Conservation (phyloP, 2,888 invertebrate genomes). For the Melinaea marsaeus region DNA sequence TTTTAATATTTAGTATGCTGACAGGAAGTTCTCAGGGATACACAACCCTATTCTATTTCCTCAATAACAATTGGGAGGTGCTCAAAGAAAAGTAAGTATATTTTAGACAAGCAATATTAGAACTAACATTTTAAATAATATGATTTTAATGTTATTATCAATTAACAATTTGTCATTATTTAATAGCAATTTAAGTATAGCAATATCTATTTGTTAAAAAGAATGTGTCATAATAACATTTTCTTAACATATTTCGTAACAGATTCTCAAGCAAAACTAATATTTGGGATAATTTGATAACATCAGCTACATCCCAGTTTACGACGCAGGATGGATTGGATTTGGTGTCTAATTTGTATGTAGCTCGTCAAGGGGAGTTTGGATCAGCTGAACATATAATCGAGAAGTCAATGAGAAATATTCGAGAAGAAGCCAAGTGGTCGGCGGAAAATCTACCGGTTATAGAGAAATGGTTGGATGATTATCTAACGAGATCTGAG, state of each 20-base stretch:
- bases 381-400: slow-evolving; percentile 85
- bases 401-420: slow-evolving; percentile 83
- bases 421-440: slow-evolving; percentile 87
- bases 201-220: too few relatives aligned
- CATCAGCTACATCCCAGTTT: slow-evolving; percentile 85
- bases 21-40: slow-evolving; percentile 84
- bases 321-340: slow-evolving; percentile 85
- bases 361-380: slow-evolving; percentile 81
- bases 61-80: slow-evolving; percentile 83
- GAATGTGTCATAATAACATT: neutral
- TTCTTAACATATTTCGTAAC: slow-evolving; percentile 28
- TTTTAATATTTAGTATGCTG: slow-evolving; percentile 85
- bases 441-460: slow-evolving; percentile 85
- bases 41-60: slow-evolving; percentile 83
- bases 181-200: too few relatives aligned
- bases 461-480: slow-evolving; percentile 84
- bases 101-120: neutral
- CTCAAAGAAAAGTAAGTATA: slow-evolving; percentile 80
- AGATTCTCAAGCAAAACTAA: slow-evolving; percentile 84
- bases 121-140: too few relatives aligned
- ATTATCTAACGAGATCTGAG: slow-evolving; percentile 40
- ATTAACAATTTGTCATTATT: neutral
- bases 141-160: neutral
- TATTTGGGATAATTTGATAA: slow-evolving; percentile 86
- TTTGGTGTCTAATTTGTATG: slow-evolving; percentile 82